phyloP scores from a whole-genome alignment of 2,113 vertebrate species.

The Acrocephalus arundinaceus region DNA sequence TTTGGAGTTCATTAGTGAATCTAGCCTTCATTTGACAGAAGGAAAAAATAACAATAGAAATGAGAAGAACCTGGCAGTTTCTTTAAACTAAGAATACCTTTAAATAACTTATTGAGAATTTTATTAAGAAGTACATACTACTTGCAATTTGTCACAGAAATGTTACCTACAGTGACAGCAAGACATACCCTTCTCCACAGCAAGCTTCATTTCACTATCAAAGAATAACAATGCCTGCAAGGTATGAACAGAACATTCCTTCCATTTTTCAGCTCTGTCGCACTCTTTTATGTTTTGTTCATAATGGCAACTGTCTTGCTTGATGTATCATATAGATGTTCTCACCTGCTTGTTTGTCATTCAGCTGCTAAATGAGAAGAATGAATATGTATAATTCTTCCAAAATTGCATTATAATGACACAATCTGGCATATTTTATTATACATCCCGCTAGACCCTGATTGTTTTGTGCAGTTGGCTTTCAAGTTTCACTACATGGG shows the following conservation, averaged over 20 bases:
- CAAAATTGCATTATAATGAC: constrained; percentile 71
- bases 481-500: constrained; percentile 58
- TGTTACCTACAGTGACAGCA: constrained; percentile 36
- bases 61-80: constrained; percentile 27
- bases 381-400: constrained; percentile 77
- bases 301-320: constrained; percentile 73
- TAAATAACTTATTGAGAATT: constrained; percentile 52
- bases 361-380: constrained; percentile 73
- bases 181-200: constrained; percentile 27
- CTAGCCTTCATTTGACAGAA: constrained; percentile 52
- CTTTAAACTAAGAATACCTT: background rate
- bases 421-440: constrained; percentile 73
- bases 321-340: constrained; percentile 69
- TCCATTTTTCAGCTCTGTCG: constrained; percentile 68
- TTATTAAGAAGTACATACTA: constrained; percentile 48
- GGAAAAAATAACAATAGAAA: constrained; percentile 50
- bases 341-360: constrained; percentile 76
- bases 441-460: constrained; percentile 62
- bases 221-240: constrained; percentile 64
- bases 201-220: constrained; percentile 72
- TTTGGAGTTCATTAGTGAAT: constrained; percentile 63
- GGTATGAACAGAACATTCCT: constrained; percentile 53
- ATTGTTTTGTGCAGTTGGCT: constrained; percentile 73
- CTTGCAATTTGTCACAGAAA: constrained; percentile 54
- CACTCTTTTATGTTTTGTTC: constrained; percentile 66